phyloP scores from a whole-genome alignment of 2,888 invertebrate species.

The Phortica okadai region DNA sequence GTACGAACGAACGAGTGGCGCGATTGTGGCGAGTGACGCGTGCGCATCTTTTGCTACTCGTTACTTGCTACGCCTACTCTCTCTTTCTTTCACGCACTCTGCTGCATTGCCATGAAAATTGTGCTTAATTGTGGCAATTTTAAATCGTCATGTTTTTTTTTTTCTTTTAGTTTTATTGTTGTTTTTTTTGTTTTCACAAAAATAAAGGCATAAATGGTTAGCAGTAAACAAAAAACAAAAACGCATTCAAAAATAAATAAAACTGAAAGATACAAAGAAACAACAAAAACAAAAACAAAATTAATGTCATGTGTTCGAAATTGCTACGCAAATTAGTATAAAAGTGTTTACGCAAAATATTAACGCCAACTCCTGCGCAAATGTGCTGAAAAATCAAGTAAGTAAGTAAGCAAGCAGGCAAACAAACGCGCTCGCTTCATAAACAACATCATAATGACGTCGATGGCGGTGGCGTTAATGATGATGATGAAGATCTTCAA shows the following conservation, averaged over 20 bases:
- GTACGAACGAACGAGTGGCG: too few species aligned
- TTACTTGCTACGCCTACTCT: background rate
- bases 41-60: background rate
- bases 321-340: slow-evolving; percentile 57
- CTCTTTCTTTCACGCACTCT: background rate
- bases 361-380: slow-evolving; percentile 37
- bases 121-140: slow-evolving; percentile 22
- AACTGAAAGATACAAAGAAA: background rate
- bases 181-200: background rate
- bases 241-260: slow-evolving; percentile 16
- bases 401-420: background rate
- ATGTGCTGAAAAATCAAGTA: background rate
- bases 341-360: slow-evolving; percentile 53
- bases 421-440: background rate
- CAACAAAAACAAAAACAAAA: slow-evolving; percentile 32
- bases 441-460: background rate
- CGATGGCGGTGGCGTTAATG: too few species aligned
- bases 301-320: slow-evolving; percentile 67
- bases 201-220: background rate
- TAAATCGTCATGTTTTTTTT: background rate
- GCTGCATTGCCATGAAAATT: slow-evolving; percentile 17
- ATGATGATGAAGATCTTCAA: too few species aligned
- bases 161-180: background rate
- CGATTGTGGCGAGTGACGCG: background rate
- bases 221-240: slow-evolving; percentile 27